Evolutionary conservation across 2,113 vertebrate genomes (phyloP).

Genomic region (Apus apus): DNA sequence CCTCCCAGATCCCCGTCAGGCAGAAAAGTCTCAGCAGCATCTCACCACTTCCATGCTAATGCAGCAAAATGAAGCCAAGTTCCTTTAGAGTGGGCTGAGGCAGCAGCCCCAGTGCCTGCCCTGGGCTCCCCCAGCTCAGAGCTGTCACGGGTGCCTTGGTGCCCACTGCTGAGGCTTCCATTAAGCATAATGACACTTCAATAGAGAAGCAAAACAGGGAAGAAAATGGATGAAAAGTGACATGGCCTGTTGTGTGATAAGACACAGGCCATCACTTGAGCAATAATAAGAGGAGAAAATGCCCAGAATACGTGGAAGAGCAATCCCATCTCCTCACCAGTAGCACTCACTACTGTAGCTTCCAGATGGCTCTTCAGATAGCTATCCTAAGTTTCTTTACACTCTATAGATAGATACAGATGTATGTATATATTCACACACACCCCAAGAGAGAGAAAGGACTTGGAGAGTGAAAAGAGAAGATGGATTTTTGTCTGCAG

Average conservation of each 20-base stretch:
- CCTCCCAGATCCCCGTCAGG: not conserved
- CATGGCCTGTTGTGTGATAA: not conserved
- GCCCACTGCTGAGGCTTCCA: fast-evolving
- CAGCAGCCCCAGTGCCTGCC: not conserved
- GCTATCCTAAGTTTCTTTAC: no score
- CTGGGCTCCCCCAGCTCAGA: not conserved
- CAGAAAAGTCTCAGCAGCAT: not conserved
- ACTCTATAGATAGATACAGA: fast-evolving
- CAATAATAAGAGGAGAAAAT: not conserved
- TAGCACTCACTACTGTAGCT: fast-evolving
- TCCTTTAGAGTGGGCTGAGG: not conserved
- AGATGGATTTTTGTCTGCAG: not conserved
- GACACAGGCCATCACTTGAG: not conserved
- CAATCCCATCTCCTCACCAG: not conserved
- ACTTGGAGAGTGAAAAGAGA: not conserved
- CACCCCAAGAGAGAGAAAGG: not conserved
- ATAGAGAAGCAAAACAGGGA: not conserved
- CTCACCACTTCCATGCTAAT: not conserved
- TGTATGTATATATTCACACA: no score
- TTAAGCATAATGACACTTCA: not conserved
- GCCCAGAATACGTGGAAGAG: not conserved
- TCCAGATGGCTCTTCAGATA: not conserved
- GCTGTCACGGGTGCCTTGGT: not conserved
- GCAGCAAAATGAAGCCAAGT: not conserved
- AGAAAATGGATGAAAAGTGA: not conserved